Percentiles rank a stretch among this genome's conserved stretches.
These are phyloP conservation scores for Apomyelois bistriatella DNA, from an alignment of 2,888 invertebrate genomes.

Conservation along the genomic window DNA sequence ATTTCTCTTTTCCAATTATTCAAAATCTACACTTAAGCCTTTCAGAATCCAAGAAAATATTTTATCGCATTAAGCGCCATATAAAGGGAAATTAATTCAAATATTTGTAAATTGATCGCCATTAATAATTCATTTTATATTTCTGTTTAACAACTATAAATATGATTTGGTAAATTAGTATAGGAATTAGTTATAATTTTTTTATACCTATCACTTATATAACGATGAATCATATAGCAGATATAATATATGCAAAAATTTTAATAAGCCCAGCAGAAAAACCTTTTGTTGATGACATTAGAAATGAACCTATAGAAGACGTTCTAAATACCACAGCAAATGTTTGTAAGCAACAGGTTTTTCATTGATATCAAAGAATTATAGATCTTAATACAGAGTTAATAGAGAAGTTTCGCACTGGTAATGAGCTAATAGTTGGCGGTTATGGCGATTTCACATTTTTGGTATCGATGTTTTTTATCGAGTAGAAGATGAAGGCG, in stretches of 20 bases:
- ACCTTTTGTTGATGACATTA: conserved; percentile 45
- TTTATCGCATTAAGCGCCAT: conserved; percentile 15
- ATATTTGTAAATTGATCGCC: conserved; percentile 16
- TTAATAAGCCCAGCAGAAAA: conserved; percentile 39
- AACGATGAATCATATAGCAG: conserved; percentile 26
- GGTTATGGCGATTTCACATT: conserved; percentile 24
- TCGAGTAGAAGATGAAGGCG: conserved; percentile 57
- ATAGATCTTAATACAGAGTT: conserved; percentile 19
- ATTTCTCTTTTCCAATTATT: conserved; percentile 56
- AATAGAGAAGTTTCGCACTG: conserved; percentile 24
- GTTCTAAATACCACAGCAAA: conserved; percentile 30
- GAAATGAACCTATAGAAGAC: conserved; percentile 36
- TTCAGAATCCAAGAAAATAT: conserved; percentile 13
- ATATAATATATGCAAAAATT: conserved; percentile 38
- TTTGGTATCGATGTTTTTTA: conserved; percentile 26
- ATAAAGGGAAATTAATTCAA: conserved; percentile 14
- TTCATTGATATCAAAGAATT: conserved; percentile 8
- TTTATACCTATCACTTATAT: conserved; percentile 22
- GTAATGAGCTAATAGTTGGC: conserved; percentile 14
- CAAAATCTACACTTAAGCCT: conserved; percentile 20
- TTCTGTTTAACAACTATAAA: conserved; percentile 9
- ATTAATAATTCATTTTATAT: conserved; percentile 14
- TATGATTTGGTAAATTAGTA: conserved; percentile 11
- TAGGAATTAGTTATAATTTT: conserved; percentile 19
- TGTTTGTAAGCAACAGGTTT: conserved; percentile 42